These are phyloP conservation scores for Eretmochelys imbricata DNA, from an alignment of 2,113 vertebrate genomes.

Conservation along the genomic window DNA sequence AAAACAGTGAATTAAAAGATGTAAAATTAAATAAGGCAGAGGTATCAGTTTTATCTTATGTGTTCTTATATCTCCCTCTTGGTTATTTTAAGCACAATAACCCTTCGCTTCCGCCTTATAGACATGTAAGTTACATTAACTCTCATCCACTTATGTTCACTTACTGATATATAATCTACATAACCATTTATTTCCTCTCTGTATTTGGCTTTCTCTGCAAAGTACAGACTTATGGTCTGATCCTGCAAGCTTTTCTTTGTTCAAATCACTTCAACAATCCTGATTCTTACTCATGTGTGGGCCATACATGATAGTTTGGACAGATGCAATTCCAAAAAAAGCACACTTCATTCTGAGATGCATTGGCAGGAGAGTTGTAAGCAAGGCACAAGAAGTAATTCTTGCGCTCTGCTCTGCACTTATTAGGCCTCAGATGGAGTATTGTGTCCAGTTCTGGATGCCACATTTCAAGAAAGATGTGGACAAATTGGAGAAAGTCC, in stretches of 20 bases:
- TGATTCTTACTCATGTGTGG: not conserved
- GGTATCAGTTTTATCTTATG: not conserved
- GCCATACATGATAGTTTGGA: not conserved
- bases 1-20: not conserved
- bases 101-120: not conserved
- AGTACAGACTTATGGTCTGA: not conserved
- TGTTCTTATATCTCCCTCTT: not conserved
- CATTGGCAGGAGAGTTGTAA: too few relatives aligned
- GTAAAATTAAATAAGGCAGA: not conserved
- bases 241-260: not conserved
- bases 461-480: too few relatives aligned
- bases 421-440: too few relatives aligned
- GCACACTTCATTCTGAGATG: too few relatives aligned
- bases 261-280: not conserved
- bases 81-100: not conserved
- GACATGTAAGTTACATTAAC: not conserved
- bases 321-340: not conserved
- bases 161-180: slow-evolving; percentile 6
- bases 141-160: not conserved
- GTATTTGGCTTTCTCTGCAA: not conserved
- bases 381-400: too few relatives aligned
- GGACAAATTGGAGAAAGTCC: too few relatives aligned
- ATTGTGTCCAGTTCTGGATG: too few relatives aligned
- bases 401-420: too few relatives aligned
- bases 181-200: not conserved